phyloP scores from a whole-genome alignment of 2,888 invertebrate genomes.

The Hyposoter dolosus region DNA sequence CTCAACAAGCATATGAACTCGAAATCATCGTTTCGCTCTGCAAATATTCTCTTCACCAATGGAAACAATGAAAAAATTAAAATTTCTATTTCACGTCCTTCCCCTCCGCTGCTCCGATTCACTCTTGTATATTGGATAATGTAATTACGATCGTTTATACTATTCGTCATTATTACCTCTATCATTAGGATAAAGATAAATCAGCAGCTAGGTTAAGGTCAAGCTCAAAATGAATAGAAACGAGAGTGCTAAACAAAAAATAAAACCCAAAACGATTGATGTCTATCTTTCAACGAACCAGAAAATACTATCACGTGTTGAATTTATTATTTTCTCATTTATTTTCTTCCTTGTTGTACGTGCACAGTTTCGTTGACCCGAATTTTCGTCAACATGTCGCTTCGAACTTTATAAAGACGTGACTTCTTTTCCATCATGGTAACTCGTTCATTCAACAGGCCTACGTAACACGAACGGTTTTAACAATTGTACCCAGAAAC shows the following conservation, averaged over 20 bases:
- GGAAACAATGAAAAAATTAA: background rate
- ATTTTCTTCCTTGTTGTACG: slow-evolving; percentile 35
- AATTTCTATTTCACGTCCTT: background rate
- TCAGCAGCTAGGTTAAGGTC: slow-evolving; percentile 81
- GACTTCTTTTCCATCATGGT: slow-evolving; percentile 31
- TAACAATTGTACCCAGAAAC: slow-evolving; percentile 48
- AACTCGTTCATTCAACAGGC: slow-evolving; percentile 63
- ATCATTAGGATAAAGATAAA: slow-evolving; percentile 79
- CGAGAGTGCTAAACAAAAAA: slow-evolving; percentile 63
- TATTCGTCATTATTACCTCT: slow-evolving; percentile 81
- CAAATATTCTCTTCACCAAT: background rate
- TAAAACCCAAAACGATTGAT: slow-evolving; percentile 66
- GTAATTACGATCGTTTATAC: slow-evolving; percentile 82
- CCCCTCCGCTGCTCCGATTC: slow-evolving; percentile 15
- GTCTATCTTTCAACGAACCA: slow-evolving; percentile 67
- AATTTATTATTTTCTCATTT: slow-evolving; percentile 49
- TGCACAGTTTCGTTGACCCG: slow-evolving; percentile 56
- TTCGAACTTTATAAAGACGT: slow-evolving; percentile 23
- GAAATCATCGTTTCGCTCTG: background rate
- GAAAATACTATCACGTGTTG: slow-evolving; percentile 60
- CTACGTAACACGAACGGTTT: slow-evolving; percentile 61
- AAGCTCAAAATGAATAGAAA: slow-evolving; percentile 80
- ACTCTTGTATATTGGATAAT: slow-evolving; percentile 82
- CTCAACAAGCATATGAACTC: background rate
- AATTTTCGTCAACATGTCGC: slow-evolving; percentile 32